Base-by-base conservation (phyloP, 2,888 invertebrate species). In the Euzophera pinguis region DNA sequence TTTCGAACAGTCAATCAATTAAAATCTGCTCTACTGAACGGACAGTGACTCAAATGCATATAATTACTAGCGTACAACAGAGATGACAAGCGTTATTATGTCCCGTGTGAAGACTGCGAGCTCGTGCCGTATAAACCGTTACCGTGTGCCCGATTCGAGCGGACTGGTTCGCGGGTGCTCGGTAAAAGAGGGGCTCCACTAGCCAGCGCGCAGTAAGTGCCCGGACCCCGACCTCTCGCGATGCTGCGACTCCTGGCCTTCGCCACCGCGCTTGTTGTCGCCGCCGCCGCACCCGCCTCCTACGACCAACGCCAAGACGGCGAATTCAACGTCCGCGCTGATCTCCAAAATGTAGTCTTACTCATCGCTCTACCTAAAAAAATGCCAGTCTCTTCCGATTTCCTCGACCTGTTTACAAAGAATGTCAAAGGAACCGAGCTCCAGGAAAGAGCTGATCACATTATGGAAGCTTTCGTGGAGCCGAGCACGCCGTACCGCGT, bases 301-400 rank as follows among this genome's bases (percentile, higher is more conserved):
- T 93, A 92, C 84, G 93, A 96, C 75, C 95, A 95, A 70, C 91
- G 95, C 0, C 96, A 96, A 75, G 94, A 95, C 53, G 96, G 96
- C 9, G 92, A 93, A 2, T 75, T 91, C 57, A 95, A 96, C 77
- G 91, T 95, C 9, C 91, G 93, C 49, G 94, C 95, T 0, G 94
- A 95, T 73, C 81, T 96, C 8, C 93, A 95, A 60, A 95, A 96
- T 69, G 92, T 96, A 59, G 86, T 95, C 59, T 81, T 96, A 49
- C 76, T 96, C 22, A 75, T 95, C n/a, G 92, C 93, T 0, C 81
- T 93, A 16, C 92, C 92, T 2, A 69, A 76, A 43, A 84, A 82
- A 55, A 47, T 77, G 55, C 58, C 67, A 0, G 48, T 64, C 7
- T 57, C 78, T 1, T 47, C 67, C 16, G 72, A 69, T 45, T 12